phyloP scores from a whole-genome alignment of 2,888 invertebrate species.

The Ischnus inquisitorius region DNA sequence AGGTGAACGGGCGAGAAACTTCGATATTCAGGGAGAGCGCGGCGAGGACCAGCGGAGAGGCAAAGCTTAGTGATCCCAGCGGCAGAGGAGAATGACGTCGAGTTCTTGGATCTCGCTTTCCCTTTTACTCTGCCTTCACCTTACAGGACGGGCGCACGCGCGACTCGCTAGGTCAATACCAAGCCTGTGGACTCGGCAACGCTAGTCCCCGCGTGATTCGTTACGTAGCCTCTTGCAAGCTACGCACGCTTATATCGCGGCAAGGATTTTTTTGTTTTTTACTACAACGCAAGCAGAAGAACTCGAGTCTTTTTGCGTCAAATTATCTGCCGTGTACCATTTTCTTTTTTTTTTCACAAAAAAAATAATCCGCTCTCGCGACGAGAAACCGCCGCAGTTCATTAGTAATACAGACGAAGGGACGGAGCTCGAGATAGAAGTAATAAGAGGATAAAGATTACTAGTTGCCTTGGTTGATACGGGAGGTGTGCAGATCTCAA shows the following conservation, averaged over 20 bases:
- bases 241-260: not conserved
- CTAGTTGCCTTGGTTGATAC: constrained; percentile 77
- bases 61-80: not conserved
- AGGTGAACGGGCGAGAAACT: constrained; percentile 59
- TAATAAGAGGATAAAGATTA: constrained; percentile 42
- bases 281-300: not conserved
- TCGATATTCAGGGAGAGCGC: not conserved
- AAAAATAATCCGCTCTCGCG: no score
- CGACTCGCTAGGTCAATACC: constrained; percentile 73
- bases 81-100: constrained; percentile 47
- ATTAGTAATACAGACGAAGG: no score
- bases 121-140: constrained; percentile 61
- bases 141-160: constrained; percentile 71
- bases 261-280: not conserved
- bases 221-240: constrained; percentile 43
- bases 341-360: no score
- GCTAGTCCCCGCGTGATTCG: constrained; percentile 58
- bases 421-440: no score
- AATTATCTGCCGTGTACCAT: no score
- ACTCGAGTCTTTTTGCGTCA: no score
- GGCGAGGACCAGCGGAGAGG: not conserved
- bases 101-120: constrained; percentile 59
- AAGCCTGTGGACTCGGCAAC: constrained; percentile 56
- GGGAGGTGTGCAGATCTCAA: constrained; percentile 77
- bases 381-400: no score